These are phyloP conservation scores for Drymodes brunneopygia DNA, from an alignment of 2,113 vertebrate genomes.

Conservation along the genomic window DNA sequence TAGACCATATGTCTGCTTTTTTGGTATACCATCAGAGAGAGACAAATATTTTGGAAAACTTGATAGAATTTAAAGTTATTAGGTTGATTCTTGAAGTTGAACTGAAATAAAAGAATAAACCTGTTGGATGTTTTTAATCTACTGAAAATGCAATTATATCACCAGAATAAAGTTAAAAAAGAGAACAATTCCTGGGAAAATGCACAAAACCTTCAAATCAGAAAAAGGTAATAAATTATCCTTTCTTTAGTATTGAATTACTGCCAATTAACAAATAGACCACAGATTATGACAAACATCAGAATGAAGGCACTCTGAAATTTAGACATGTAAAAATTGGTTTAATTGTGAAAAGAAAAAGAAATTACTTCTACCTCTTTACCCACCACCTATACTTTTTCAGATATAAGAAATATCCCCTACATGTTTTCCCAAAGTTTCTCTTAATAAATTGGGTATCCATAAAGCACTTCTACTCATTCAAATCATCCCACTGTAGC, in stretches of 20 bases:
- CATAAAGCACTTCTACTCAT: not conserved
- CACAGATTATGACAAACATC: not conserved
- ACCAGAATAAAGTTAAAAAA: not conserved
- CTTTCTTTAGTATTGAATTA: not conserved
- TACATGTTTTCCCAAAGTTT: not conserved
- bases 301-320: not conserved
- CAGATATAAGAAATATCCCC: not conserved
- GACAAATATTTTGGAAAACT: not conserved
- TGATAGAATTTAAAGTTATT: not conserved
- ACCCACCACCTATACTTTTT: not conserved
- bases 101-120: not conserved
- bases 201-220: not conserved
- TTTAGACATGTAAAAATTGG: not conserved
- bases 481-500: not conserved
- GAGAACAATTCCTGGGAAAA: not conserved
- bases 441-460: not conserved
- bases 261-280: not conserved
- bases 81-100: not conserved
- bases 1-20: not conserved
- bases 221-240: not conserved
- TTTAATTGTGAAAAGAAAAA: not conserved
- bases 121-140: not conserved
- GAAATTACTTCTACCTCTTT: not conserved
- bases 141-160: not conserved
- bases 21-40: not conserved